Percentiles rank a stretch among this genome's conserved stretches.
Conservation (phyloP, 2,797 vertebrate genomes). For the Cetoscarus ocellatus region DNA sequence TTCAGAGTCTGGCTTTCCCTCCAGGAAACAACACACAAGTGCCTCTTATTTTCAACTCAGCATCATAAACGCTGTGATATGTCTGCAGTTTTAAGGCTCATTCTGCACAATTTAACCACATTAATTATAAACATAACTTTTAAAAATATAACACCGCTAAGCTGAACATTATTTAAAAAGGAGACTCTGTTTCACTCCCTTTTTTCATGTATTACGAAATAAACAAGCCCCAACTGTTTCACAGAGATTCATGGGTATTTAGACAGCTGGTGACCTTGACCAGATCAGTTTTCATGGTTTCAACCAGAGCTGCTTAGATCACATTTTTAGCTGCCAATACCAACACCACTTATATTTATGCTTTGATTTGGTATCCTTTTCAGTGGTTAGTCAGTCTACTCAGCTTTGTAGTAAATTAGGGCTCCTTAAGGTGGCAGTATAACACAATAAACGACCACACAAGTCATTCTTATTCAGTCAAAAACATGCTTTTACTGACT, state of each 20-base stretch:
- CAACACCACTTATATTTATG: too few species aligned
- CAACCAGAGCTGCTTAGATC: neutral
- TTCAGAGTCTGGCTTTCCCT: conserved; percentile 5
- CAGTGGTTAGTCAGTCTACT: too few species aligned
- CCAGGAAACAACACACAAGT: conserved; percentile 18
- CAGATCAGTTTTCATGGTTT: neutral
- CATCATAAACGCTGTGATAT: conserved; percentile 1
- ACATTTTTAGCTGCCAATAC: too few species aligned
- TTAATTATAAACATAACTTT: neutral
- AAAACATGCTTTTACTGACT: too few species aligned
- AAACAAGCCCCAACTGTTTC: neutral
- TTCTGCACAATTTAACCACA: neutral
- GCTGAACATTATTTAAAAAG: neutral
- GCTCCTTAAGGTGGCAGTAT: too few species aligned
- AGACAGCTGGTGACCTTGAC: neutral
- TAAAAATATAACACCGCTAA: too few species aligned
- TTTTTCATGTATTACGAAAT: neutral
- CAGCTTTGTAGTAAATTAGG: too few species aligned
- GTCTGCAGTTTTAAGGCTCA: neutral
- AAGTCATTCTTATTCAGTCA: too few species aligned
- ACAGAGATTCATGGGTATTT: neutral
- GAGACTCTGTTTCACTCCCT: neutral
- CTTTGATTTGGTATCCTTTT: too few species aligned
- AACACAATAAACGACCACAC: too few species aligned
- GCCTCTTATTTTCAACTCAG: conserved; percentile 11